These are phyloP conservation scores for Phycodurus eques DNA, from an alignment of 2,113 vertebrate species.

Conservation along the genomic window DNA sequence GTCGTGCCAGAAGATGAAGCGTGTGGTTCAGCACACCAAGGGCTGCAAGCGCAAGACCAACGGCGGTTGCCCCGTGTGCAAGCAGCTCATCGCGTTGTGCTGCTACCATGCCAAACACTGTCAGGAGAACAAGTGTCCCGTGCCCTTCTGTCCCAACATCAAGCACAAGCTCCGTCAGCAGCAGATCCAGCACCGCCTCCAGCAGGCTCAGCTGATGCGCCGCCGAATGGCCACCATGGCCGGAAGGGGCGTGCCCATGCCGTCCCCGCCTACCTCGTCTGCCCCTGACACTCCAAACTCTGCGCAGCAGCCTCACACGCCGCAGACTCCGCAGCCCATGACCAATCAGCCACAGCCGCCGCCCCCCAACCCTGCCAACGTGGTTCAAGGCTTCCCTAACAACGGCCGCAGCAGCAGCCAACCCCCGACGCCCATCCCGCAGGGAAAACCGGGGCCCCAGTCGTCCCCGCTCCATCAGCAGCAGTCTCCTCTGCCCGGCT, in stretches of 20 bases:
- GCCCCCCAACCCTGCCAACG: conserved; percentile 77
- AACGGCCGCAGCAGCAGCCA: conserved; percentile 86
- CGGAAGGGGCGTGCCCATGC: conserved; percentile 89
- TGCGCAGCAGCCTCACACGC: conserved; percentile 84
- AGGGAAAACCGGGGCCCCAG: conserved; percentile 84
- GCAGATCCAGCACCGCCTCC: conserved; percentile 95
- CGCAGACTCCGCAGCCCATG: conserved; percentile 82
- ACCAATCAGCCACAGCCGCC: conserved; percentile 71
- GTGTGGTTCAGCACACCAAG: conserved; percentile 97
- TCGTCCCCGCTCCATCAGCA: conserved; percentile 81
- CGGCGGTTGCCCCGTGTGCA: conserved; percentile 96
- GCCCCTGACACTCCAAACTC: conserved; percentile 87
- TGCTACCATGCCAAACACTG: conserved; percentile 99
- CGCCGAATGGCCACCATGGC: conserved; percentile 99
- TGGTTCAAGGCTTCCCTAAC: conserved; percentile 82
- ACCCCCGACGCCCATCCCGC: conserved; percentile 80
- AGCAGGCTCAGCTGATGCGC: conserved; percentile 97
- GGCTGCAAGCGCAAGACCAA: conserved; percentile 99
- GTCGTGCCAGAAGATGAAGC: conserved; percentile 99
- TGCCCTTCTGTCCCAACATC: conserved; percentile 99
- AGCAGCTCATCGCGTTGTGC: conserved; percentile 97
- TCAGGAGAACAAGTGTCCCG: conserved; percentile 99
- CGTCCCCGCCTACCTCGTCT: conserved; percentile 93
- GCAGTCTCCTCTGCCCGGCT: conserved; percentile 81
- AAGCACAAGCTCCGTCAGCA: conserved; percentile 98